A percentile compares a stretch with the other conserved stretches of the same genome.
phyloP scores from a whole-genome alignment of 2,888 invertebrate species.

The Toxonevra muliebris region DNA sequence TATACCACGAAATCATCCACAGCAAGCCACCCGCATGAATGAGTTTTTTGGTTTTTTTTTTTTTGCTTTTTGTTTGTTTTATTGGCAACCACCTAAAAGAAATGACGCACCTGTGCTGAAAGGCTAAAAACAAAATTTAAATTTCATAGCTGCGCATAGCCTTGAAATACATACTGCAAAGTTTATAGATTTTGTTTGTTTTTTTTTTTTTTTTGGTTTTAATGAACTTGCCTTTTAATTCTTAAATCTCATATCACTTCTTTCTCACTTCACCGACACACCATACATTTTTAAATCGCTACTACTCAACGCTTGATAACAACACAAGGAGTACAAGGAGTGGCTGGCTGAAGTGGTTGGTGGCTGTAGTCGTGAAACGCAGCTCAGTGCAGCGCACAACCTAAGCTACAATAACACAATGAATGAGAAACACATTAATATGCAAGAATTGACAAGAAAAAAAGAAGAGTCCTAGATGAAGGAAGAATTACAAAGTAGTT shows the following conservation, averaged over 20 bases:
- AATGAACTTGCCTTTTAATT: constrained; percentile 29
- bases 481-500: too few relatives aligned
- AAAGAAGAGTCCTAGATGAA: too few relatives aligned
- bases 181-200: constrained; percentile 5
- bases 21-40: too few relatives aligned
- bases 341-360: constrained; percentile 15
- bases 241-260: constrained; percentile 12
- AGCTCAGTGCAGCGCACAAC: constrained; percentile 43
- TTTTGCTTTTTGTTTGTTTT: constrained; percentile 4
- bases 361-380: constrained; percentile 36
- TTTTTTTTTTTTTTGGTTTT: constrained; percentile 16
- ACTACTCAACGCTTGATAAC: constrained; percentile 30
- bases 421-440: constrained; percentile 36
- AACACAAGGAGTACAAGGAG: constrained; percentile 21
- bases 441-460: constrained; percentile 23
- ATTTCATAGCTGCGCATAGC: not conserved
- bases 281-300: constrained; percentile 20
- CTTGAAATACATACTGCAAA: not conserved
- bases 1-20: too few relatives aligned
- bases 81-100: constrained; percentile 7
- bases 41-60: constrained; percentile 9
- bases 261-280: constrained; percentile 26
- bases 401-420: constrained; percentile 72
- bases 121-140: not conserved
- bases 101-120: not conserved